Percentiles rank a stretch among this genome's conserved stretches.
These are phyloP conservation scores for Abrostola tripartita DNA, from an alignment of 2,888 invertebrate genomes.

Conservation along the genomic window DNA sequence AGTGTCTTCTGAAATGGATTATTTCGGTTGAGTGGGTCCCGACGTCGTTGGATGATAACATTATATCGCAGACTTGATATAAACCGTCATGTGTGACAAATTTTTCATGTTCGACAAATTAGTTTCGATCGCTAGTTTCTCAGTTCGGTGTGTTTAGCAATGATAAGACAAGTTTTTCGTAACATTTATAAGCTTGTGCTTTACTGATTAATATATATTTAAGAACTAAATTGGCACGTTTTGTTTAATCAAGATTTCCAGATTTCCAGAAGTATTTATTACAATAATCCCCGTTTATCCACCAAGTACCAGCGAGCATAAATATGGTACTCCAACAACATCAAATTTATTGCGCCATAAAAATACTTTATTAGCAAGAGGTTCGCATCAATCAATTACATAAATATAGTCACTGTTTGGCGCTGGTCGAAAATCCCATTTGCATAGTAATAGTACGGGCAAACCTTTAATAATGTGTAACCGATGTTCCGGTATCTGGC, in stretches of 20 bases:
- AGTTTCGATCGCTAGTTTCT: background rate
- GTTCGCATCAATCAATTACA: constrained; percentile 49
- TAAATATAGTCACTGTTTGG: constrained; percentile 46
- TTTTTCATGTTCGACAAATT: constrained; percentile 6
- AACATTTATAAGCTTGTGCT: too few relatives aligned
- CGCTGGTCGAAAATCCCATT: constrained; percentile 54
- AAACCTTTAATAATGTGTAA: constrained; percentile 64
- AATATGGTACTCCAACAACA: constrained; percentile 19
- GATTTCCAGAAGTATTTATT: too few relatives aligned
- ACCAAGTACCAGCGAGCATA: constrained; percentile 9
- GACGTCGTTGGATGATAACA: constrained; percentile 5
- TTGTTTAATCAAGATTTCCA: background rate
- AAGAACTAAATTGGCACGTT: too few relatives aligned
- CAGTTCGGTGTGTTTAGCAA: too few relatives aligned
- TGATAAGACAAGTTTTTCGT: too few relatives aligned
- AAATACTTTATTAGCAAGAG: constrained; percentile 22
- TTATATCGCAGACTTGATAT: constrained; percentile 4
- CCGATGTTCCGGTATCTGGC: constrained; percentile 52
- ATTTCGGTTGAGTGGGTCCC: background rate
- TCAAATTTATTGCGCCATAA: constrained; percentile 35
- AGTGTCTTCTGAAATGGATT: constrained; percentile 4
- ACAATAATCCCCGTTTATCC: too few relatives aligned
- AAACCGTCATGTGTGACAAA: constrained; percentile 2
- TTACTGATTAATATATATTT: too few relatives aligned
- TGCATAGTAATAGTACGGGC: constrained; percentile 65